phyloP scores from a whole-genome alignment of 2,113 vertebrate genomes.

The Etheostoma cragini region DNA sequence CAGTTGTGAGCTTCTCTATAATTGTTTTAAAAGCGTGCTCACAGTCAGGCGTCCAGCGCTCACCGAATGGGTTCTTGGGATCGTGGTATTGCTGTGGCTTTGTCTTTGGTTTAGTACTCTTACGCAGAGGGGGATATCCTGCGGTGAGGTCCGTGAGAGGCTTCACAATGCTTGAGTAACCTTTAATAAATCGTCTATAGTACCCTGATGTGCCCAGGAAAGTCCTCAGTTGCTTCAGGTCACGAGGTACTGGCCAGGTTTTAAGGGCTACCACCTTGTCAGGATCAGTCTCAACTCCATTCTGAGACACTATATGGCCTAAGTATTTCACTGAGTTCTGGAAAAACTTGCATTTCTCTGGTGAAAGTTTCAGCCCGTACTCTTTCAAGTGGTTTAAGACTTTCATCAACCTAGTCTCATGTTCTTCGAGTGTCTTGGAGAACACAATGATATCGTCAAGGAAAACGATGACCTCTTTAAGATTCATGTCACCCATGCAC shows the following conservation, averaged over 20 bases:
- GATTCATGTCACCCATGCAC: not conserved
- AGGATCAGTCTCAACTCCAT: not conserved
- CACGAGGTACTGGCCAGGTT: not conserved
- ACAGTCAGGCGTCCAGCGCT: too few relatives aligned
- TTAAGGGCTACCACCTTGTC: not conserved
- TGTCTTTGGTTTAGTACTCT: too few relatives aligned
- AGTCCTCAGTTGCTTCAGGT: not conserved
- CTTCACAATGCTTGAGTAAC: slow-evolving; percentile 1
- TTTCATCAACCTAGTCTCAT: not conserved
- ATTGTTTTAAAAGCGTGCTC: too few relatives aligned
- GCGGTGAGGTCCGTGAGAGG: not conserved
- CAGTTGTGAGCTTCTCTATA: too few relatives aligned
- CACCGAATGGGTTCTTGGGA: too few relatives aligned
- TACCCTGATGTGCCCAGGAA: not conserved
- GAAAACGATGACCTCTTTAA: not conserved
- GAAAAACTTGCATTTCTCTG: not conserved
- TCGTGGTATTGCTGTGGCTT: too few relatives aligned
- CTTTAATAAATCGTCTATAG: not conserved
- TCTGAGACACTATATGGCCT: not conserved
- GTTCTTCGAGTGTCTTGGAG: not conserved
- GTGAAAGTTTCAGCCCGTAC: not conserved
- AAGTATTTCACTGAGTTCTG: not conserved
- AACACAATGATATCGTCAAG: not conserved
- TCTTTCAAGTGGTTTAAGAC: not conserved
- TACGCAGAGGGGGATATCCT: not conserved